These are phyloP conservation scores for Synanthedon formicaeformis DNA, from an alignment of 2,888 invertebrate species.

Conservation along the genomic window DNA sequence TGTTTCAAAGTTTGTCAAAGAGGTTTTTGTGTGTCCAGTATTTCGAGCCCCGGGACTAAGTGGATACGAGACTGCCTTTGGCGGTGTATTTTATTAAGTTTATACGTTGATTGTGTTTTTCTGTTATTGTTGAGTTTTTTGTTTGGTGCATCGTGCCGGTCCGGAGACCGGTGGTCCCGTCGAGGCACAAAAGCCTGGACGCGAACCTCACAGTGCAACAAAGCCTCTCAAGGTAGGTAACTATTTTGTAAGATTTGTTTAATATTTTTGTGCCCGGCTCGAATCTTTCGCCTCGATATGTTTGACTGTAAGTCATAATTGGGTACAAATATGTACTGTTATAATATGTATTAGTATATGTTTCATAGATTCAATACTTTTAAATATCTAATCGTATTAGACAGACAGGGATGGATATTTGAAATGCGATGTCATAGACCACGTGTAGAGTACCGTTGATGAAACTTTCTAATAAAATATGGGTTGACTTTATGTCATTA, in stretches of 20 bases:
- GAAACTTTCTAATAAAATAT: too few species aligned
- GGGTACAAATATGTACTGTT: too few species aligned
- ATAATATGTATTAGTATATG: too few species aligned
- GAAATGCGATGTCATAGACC: too few species aligned
- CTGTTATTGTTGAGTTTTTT: constrained; percentile 70
- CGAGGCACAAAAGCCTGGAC: constrained; percentile 57
- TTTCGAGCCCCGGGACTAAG: constrained; percentile 44
- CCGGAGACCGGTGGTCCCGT: constrained; percentile 56
- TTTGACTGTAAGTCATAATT: too few species aligned
- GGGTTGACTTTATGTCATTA: too few species aligned
- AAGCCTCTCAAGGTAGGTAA: constrained; percentile 70
- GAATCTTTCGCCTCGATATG: too few species aligned
- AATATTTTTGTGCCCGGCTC: too few species aligned
- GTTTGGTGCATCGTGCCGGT: constrained; percentile 69
- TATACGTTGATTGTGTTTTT: constrained; percentile 63
- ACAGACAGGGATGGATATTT: too few species aligned
- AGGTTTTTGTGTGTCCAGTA: constrained; percentile 51
- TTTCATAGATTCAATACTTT: too few species aligned
- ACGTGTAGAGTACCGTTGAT: too few species aligned
- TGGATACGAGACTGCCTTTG: constrained; percentile 47
- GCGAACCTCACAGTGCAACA: constrained; percentile 51
- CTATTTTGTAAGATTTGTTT: constrained; percentile 13
- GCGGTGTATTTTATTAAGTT: constrained; percentile 57
- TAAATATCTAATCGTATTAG: too few species aligned
- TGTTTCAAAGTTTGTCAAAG: constrained; percentile 62